phyloP scores from a whole-genome alignment of 1,140 invertebrate species.

The Whitmania pigra region DNA sequence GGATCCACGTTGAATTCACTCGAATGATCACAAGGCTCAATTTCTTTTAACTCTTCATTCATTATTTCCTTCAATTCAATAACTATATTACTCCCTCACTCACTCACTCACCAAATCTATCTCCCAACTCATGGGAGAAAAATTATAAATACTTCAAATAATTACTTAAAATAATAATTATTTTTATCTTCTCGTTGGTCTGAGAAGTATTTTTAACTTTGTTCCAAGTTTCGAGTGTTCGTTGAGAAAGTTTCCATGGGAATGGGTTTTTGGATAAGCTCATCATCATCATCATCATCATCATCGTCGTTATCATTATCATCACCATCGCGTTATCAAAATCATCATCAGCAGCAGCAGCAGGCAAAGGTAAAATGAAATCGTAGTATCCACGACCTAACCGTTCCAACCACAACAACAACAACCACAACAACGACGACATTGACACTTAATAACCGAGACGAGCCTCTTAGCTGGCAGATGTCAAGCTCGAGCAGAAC shows the following conservation, averaged over 20 bases:
- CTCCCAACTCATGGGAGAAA: not conserved
- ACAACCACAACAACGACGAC: not conserved
- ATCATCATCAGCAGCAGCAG: not conserved
- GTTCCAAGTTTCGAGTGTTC: not conserved
- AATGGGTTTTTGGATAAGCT: not conserved
- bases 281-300: not conserved
- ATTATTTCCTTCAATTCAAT: not conserved
- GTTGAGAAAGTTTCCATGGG: not conserved
- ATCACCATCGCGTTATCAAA: not conserved
- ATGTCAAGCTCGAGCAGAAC: not conserved
- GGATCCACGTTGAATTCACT: not conserved
- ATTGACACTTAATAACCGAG: not conserved
- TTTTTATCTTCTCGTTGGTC: not conserved
- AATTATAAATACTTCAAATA: no score
- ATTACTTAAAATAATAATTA: no score
- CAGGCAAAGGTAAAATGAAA: not conserved
- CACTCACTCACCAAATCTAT: slow-evolving; percentile 8
- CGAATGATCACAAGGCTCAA: not conserved
- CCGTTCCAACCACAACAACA: not conserved
- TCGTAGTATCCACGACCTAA: not conserved
- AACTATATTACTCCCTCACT: not conserved
- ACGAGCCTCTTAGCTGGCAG: no score
- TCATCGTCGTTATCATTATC: not conserved
- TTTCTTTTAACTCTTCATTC: not conserved
- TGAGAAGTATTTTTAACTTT: not conserved